Evolutionary conservation across 2,113 vertebrate genomes (phyloP), one percentile per base, ranked within the genome.

Genomic region (Periophthalmodon schlosseri): DNA sequence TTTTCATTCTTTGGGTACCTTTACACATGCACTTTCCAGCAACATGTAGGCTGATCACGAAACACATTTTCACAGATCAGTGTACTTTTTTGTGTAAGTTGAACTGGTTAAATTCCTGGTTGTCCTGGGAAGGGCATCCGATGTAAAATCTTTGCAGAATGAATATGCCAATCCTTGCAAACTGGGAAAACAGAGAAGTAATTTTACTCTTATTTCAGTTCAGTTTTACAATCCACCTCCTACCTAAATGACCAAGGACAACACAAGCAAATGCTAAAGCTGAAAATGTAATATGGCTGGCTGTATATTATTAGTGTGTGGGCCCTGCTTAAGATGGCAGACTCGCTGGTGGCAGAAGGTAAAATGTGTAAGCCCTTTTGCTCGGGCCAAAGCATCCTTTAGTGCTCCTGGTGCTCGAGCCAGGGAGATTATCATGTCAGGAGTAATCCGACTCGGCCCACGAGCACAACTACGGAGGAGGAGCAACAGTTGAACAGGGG

Each of bases 371-470:
- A 91, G 89, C 88, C 79, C 72, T 81, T 60, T 60, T 72, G 75
- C 83, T 85, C 75, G 80, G 90, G 90, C 87, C 90, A 91, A 88
- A 91, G 89, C 92, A 91, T 92, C 90, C 86, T 91, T 85, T 82
- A 83, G 88, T 77, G 82, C 83, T 91, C 78, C 86, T 87, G 83
- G 84, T 86, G 88, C 86, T 78, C 77, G 81, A 89, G 86, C 81
- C 86, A 74, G 88, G 80, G 80, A 87, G 91, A 93, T 94, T 93
- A 94, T 87, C 85, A 92, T 90, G 86, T 92, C 90, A 89, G 83
- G 79, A 86, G 93, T 93, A 94, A 94, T 94, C 93, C 86, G 93
- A 93, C 84, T 91, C 88, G 88, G 85, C 86, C 89, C 88, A 86
- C 85, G 81, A 85, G 88, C 81, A 84, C 85, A 89, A 89, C 84